Evolutionary conservation across 2,888 invertebrate genomes (phyloP), one percentile per base, ranked within the genome.

Genomic region (Acleris cristana): DNA sequence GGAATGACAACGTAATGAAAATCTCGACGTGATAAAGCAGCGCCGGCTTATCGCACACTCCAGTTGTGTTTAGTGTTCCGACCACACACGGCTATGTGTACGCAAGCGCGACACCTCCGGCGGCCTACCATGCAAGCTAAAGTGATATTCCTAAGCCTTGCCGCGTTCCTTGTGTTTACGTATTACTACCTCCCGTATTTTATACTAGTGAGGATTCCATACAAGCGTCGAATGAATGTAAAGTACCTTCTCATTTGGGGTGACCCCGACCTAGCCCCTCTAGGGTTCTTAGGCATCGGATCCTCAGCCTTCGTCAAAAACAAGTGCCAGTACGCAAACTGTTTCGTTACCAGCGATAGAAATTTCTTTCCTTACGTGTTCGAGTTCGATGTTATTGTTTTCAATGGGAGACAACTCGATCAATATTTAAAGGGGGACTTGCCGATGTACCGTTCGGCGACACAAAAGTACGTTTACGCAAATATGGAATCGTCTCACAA

Each of bases 381-480:
- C 2, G 73, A 79, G 4, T 89, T 84, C 48, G 87, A 89, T 66
- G 84, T 77, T 0, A 68, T 90, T 5, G 70, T 83, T 2, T 90
- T 90, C 56, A 73, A 83, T 58, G 87, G 80, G 2, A 80, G 80
- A 2, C 81, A 84, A 64, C 73, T 86, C 2, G 67, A 73, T 0
- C 51, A 68, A 6, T 55, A 56, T 49, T 34, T 26, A n/a, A 14
- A 62, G 56, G 56, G 23, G 0, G 3, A 26, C 4, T 65, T 85
- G 34, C 87, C 86, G 0, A 53, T 45, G 3, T 69, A 61, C 14
- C 78, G 90, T 30, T 78, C 76, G 0, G 69, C 73, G 1, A 72
- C 79, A 34, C 88, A 88, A 59, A 85, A 81, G 69, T 89, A 80
- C 53, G 79, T 83, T 0, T 86, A 84, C 65, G 79, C 78, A 0